phyloP scores from a whole-genome alignment of 2,797 vertebrate species.

The Cygnus olor region DNA sequence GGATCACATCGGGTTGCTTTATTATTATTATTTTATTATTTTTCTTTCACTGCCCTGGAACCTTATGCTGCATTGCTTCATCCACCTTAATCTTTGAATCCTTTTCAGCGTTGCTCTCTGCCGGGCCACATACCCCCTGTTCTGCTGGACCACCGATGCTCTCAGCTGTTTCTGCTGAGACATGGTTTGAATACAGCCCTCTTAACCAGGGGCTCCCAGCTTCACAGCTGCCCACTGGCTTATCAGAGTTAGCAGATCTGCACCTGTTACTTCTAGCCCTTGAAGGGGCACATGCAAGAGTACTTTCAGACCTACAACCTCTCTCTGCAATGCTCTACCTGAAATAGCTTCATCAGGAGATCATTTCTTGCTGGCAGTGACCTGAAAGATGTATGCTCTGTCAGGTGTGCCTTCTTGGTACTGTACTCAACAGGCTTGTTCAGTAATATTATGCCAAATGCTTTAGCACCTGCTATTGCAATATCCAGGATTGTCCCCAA shows the following conservation, averaged over 20 bases:
- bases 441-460: not conserved
- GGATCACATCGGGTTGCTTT: not conserved
- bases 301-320: not conserved
- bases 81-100: not conserved
- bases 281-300: rapidly evolving
- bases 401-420: not conserved
- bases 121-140: not conserved
- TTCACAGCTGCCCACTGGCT: not conserved
- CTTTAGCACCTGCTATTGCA: not conserved
- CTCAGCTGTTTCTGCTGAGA: not conserved
- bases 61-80: not conserved
- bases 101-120: not conserved
- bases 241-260: not conserved
- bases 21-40: not conserved
- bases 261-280: not conserved
- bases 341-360: not conserved
- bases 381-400: not conserved
- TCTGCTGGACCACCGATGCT: not conserved
- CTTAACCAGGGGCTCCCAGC: not conserved
- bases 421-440: not conserved
- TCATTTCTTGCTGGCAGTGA: not conserved
- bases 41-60: not conserved
- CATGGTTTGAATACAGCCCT: not conserved
- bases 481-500: not conserved
- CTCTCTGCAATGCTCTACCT: not conserved